Evolutionary conservation across 2,888 invertebrate genomes (phyloP).

Genomic region (Cacoxenus indagator): DNA sequence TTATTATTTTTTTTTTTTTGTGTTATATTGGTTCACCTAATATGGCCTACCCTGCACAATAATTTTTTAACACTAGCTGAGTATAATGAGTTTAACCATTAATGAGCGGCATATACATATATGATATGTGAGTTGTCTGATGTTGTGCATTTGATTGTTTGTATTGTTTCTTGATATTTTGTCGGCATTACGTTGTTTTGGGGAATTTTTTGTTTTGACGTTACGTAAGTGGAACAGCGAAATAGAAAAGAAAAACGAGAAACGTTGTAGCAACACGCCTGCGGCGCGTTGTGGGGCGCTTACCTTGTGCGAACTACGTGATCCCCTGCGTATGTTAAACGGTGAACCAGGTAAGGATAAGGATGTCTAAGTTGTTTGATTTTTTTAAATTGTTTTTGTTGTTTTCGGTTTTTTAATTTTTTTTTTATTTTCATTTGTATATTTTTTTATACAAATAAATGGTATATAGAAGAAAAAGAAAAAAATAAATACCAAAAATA

Average conservation of each 20-base stretch:
- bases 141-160: no score
- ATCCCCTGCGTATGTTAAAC: constrained; percentile 91
- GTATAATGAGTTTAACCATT: no score
- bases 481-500: constrained; percentile 60
- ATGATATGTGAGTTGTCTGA: no score
- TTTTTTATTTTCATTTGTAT: constrained; percentile 22
- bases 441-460: constrained; percentile 49
- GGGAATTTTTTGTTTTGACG: no score
- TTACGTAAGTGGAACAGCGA: background rate
- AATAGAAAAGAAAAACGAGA: background rate
- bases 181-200: no score
- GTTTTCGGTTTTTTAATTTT: constrained; percentile 12
- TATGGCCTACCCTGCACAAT: no score
- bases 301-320: constrained; percentile 87
- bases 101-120: no score
- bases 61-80: no score
- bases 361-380: constrained; percentile 80
- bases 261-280: constrained; percentile 7
- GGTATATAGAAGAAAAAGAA: constrained; percentile 54
- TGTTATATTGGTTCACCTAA: no score
- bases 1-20: no score
- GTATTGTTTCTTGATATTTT: no score
- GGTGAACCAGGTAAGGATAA: constrained; percentile 97
- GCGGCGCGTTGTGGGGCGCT: constrained; percentile 46
- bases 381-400: constrained; percentile 35